Conservation (phyloP, 2,888 invertebrate species). For the Dolichomitus sp. region DNA sequence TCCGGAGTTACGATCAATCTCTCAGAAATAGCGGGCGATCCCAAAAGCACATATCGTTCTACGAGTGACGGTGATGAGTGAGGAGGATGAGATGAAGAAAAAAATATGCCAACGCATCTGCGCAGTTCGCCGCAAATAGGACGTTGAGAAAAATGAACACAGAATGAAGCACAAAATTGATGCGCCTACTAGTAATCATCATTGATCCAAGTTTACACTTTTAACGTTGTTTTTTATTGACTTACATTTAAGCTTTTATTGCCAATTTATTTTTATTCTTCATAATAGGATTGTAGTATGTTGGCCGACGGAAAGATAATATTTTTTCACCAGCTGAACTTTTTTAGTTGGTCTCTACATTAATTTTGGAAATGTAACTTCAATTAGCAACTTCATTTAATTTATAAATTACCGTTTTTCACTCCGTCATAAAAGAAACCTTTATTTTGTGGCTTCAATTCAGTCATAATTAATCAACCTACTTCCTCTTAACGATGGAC, state of each 20-base stretch:
- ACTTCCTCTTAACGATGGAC: no score
- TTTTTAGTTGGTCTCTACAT: no score
- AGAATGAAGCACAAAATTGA: conserved; percentile 50
- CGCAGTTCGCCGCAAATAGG: background rate
- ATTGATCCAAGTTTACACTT: background rate
- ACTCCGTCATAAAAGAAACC: no score
- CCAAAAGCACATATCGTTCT: conserved; percentile 9
- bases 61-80: conserved; percentile 59
- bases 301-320: no score
- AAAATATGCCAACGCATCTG: conserved; percentile 38
- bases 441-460: no score
- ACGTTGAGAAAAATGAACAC: conserved; percentile 39
- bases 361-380: no score
- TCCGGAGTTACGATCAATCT: conserved; percentile 65
- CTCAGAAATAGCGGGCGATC: conserved; percentile 41
- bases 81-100: conserved; percentile 44
- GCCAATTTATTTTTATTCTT: background rate
- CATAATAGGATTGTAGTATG: no score
- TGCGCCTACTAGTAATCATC: conserved; percentile 19
- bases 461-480: no score
- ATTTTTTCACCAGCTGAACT: no score
- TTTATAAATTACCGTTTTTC: no score
- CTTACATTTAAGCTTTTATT: background rate
- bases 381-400: no score
- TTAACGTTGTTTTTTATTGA: background rate